phyloP scores from a whole-genome alignment of 2,888 invertebrate genomes.

The Crioceris asparagi region DNA sequence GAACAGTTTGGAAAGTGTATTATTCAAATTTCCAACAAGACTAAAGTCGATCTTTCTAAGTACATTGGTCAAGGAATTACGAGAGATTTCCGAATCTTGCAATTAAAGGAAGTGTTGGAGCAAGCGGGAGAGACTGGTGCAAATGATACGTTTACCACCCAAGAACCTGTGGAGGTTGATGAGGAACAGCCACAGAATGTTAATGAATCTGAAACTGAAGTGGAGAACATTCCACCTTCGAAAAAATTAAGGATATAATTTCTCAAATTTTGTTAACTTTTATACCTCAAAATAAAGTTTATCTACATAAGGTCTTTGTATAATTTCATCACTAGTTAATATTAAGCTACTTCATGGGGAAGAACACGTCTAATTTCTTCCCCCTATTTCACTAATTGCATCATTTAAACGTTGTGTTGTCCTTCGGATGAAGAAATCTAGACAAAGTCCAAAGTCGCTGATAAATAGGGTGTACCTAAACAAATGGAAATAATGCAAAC shows the following conservation, averaged over 20 bases:
- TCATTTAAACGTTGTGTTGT: no score
- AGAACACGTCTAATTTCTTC: no score
- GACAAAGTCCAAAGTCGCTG: no score
- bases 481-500: no score
- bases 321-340: no score
- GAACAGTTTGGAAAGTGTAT: conserved; percentile 53
- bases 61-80: conserved; percentile 52
- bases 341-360: no score
- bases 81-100: conserved; percentile 49
- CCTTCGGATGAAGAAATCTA: no score
- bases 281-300: no score
- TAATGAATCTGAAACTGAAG: conserved; percentile 10
- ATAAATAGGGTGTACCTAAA: no score
- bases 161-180: conserved; percentile 3
- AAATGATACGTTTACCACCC: conserved; percentile 1
- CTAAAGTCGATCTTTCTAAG: conserved; percentile 44
- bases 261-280: not conserved
- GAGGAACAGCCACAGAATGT: conserved; percentile 6
- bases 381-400: no score
- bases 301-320: no score
- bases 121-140: conserved; percentile 14
- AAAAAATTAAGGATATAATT: conserved; percentile 16
- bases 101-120: conserved; percentile 45
- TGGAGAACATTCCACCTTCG: conserved; percentile 13
- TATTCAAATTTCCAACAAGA: conserved; percentile 47